Conservation (phyloP, 1,140 invertebrate genomes). For the Halictus rubicundus region DNA sequence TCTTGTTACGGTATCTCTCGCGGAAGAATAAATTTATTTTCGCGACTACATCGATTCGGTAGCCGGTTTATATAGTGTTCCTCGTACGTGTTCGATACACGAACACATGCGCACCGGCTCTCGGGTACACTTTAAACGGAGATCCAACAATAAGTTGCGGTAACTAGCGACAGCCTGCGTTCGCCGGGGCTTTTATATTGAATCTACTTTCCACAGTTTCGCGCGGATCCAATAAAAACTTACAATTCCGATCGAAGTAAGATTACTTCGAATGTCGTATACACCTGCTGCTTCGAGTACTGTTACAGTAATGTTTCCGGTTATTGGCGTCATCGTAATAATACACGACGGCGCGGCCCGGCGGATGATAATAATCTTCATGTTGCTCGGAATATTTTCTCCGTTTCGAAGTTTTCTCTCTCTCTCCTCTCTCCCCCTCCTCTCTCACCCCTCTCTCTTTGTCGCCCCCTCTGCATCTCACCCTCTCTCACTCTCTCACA, state of each 20-base stretch:
- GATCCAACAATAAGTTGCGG: neutral
- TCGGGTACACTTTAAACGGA: neutral
- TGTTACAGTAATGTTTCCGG: neutral
- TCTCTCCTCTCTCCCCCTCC: too few species aligned
- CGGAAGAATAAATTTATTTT: neutral
- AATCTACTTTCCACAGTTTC: neutral
- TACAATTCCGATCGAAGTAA: conserved; percentile 1
- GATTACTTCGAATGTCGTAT: neutral
- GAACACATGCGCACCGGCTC: neutral
- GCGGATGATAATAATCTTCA: too few species aligned
- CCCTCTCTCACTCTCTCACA: too few species aligned
- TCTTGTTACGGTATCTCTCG: too few species aligned
- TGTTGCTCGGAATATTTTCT: too few species aligned
- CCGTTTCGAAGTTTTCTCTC: too few species aligned
- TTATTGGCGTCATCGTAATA: neutral
- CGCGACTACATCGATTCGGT: neutral
- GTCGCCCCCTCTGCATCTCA: too few species aligned
- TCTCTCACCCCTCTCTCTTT: too few species aligned
- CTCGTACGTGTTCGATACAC: neutral
- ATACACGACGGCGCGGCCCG: too few species aligned
- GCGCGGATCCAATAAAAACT: neutral
- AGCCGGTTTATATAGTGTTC: neutral
- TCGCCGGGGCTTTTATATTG: neutral
- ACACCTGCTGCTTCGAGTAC: neutral
- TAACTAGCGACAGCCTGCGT: neutral